Percentiles rank a stretch among this genome's conserved stretches.
These are phyloP conservation scores for Mionectes olivaceus DNA, from an alignment of 2,797 vertebrate species.

Conservation along the genomic window DNA sequence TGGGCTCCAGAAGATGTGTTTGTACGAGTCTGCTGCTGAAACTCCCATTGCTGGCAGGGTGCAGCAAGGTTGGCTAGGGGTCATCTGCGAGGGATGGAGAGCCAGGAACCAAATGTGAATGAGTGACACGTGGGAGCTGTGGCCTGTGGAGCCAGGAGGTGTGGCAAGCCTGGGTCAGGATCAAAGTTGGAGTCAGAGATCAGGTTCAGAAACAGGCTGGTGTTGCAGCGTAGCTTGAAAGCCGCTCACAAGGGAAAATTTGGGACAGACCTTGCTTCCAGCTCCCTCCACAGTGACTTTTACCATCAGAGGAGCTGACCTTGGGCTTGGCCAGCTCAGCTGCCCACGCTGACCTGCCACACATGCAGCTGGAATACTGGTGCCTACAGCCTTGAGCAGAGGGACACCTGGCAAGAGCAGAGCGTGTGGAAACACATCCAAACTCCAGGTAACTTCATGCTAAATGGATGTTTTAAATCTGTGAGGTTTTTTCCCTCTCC, in stretches of 20 bases:
- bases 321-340: not conserved
- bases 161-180: not conserved
- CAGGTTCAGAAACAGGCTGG: not conserved
- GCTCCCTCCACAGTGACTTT: not conserved
- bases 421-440: not conserved
- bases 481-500: not conserved
- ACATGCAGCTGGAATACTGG: rapidly evolving
- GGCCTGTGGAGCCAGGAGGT: rapidly evolving
- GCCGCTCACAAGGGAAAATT: not conserved
- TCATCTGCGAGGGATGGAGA: not conserved
- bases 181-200: not conserved
- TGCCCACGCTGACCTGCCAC: not conserved
- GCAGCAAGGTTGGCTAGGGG: rapidly evolving
- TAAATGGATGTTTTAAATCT: not conserved
- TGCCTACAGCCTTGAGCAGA: not conserved
- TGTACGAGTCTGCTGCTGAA: not conserved
- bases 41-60: not conserved
- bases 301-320: not conserved
- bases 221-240: not conserved
- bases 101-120: rapidly evolving
- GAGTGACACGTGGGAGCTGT: not conserved
- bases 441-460: not conserved
- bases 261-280: not conserved
- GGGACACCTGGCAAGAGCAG: not conserved
- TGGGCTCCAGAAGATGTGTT: not conserved